A percentile compares a stretch with the other conserved stretches of the same genome.
Conservation (phyloP, 2,888 invertebrate species). For the Dysmachus trigonus region DNA sequence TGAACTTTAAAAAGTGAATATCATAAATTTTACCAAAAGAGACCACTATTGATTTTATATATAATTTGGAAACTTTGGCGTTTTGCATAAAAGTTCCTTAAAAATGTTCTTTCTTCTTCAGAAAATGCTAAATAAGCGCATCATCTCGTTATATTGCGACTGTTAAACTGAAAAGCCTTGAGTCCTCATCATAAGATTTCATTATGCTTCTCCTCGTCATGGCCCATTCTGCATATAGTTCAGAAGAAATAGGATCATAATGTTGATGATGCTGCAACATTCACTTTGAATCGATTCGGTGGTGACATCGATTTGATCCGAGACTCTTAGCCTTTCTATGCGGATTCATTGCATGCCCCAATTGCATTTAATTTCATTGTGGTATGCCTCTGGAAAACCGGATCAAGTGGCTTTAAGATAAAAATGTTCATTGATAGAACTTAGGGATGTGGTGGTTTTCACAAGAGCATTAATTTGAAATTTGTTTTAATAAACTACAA, state of each 20-base stretch:
- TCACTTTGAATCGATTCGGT: not conserved
- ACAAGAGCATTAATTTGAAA: not conserved
- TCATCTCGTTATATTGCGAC: not conserved
- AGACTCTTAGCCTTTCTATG: not conserved
- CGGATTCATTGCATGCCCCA: not conserved
- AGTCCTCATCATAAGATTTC: not conserved
- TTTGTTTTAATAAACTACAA: not conserved
- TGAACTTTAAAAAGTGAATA: not conserved
- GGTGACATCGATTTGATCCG: constrained; percentile 5
- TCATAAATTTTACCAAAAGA: not conserved
- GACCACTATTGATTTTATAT: not conserved
- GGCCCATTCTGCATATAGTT: not conserved
- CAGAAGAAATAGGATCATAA: not conserved
- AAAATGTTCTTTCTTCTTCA: not conserved
- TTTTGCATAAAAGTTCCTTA: not conserved
- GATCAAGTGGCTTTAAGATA: not conserved
- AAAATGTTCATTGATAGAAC: not conserved
- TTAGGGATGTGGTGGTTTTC: not conserved
- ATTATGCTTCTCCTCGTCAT: not conserved
- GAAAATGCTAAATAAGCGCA: constrained; percentile 3
- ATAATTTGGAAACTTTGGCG: not conserved
- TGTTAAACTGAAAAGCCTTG: not conserved
- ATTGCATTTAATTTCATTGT: not conserved
- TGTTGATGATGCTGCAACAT: not conserved
- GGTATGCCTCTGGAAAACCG: not conserved